These are phyloP conservation scores for Griposia aprilina DNA, from an alignment of 2,888 invertebrate species.

Conservation along the genomic window DNA sequence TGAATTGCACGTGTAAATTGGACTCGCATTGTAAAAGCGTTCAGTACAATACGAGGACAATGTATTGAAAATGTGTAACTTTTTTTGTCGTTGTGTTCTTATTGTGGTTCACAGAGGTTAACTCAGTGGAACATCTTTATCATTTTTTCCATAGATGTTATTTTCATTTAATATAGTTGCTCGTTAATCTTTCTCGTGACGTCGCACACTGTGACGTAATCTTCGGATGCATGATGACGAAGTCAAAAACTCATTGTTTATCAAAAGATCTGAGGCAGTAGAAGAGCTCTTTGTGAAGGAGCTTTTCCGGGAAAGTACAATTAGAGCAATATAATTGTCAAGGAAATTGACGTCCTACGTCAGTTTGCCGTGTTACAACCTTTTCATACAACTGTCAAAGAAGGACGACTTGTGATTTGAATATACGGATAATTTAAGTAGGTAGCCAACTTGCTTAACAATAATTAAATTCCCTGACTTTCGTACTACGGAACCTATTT, in stretches of 20 bases:
- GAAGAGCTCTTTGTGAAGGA: background rate
- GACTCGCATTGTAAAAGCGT: no score
- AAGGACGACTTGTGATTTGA: background rate
- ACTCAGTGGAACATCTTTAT: background rate
- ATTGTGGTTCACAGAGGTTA: background rate
- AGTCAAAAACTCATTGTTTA: background rate
- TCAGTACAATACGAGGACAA: background rate
- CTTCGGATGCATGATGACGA: conserved; percentile 19
- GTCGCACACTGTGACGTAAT: conserved; percentile 5
- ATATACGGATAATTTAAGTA: background rate
- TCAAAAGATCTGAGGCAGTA: no score
- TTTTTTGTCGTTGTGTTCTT: no score
- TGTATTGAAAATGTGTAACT: background rate
- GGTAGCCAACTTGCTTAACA: background rate
- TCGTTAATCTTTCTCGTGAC: conserved; percentile 29
- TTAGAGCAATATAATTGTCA: background rate
- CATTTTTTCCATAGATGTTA: background rate
- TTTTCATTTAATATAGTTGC: conserved; percentile 13
- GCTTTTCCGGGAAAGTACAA: no score
- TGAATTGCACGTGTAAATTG: no score
- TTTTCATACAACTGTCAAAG: background rate
- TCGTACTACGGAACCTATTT: background rate
- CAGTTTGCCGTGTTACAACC: no score
- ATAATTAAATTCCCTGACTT: background rate
- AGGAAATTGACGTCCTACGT: background rate